Evolutionary conservation across 2,113 vertebrate species (phyloP).

Genomic region (Ibidorhyncha struthersii): DNA sequence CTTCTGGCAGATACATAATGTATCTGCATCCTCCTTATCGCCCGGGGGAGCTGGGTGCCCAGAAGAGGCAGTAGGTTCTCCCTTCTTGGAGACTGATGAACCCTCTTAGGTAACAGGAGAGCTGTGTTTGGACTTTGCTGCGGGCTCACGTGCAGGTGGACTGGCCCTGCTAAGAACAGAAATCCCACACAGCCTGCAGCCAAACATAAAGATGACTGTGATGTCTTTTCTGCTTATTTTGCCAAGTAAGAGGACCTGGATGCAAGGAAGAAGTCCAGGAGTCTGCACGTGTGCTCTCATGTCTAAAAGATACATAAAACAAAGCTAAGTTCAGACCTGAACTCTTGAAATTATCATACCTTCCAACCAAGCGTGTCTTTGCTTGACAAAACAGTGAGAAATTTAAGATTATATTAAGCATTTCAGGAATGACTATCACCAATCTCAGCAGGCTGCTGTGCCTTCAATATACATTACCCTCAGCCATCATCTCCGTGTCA

Average conservation of each 20-base stretch:
- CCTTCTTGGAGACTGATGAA: background rate
- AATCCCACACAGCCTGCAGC: background rate
- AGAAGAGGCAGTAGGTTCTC: background rate
- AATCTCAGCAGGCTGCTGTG: slow-evolving; percentile 56
- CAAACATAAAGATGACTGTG: background rate
- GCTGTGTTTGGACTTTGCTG: background rate
- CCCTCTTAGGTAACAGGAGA: background rate
- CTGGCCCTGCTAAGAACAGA: background rate
- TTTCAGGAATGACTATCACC: slow-evolving; percentile 68
- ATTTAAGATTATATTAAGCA: slow-evolving; percentile 48
- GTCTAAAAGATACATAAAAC: background rate
- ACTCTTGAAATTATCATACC: slow-evolving; percentile 34
- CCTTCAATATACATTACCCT: slow-evolving; percentile 69
- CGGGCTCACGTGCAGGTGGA: background rate
- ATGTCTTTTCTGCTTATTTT: background rate
- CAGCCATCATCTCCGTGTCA: slow-evolving; percentile 76
- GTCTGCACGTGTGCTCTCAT: background rate
- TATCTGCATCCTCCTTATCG: background rate
- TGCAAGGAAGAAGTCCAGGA: background rate
- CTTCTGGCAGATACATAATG: background rate
- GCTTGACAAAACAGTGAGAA: slow-evolving; percentile 22
- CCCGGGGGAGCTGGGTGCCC: background rate
- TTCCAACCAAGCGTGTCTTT: slow-evolving; percentile 18
- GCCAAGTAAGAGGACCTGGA: background rate
- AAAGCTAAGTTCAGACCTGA: slow-evolving; percentile 19